Evolutionary conservation across 2,113 vertebrate species (phyloP), one percentile per base, ranked within the genome.

Genomic region (Anser brachyrhynchus): DNA sequence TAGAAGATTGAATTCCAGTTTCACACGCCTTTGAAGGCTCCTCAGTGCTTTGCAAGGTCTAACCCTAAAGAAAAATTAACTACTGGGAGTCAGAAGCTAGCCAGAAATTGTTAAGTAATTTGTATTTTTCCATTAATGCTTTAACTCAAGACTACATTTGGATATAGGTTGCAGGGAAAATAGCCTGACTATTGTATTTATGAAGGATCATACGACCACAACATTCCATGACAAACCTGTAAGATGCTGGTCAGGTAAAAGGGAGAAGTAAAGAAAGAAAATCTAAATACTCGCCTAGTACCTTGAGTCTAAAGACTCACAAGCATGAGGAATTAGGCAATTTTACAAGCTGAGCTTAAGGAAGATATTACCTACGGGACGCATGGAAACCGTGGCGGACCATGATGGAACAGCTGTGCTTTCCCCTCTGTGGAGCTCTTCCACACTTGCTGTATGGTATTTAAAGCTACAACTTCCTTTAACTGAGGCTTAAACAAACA

Each of bases 321-420:
- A 79, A 97, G 80, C 90, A 84, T 93, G 97, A 96, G 84, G 89
- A 97, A 96, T 64, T 64, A 52, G 69, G 75, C 86, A 95, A 92
- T 96, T 97, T 93, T 92, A 92, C 70, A 91, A 86, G 87, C 88
- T n/a, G 90, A 97, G 84, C 77, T 95, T 93, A 95, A 96, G 85
- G 96, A 90, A 95, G 92, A 95, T 90, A 95, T 13, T 87, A 91
- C 92, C 95, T 92, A 23, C 0, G 89, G 93, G 93, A 97, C n/a
- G 66, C 69, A 74, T 39, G 77, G 43, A 95, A 95, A 74, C 84
- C 90, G 87, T 92, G 96, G 93, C 0, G 1, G 95, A 84, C 83
- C 77, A 79, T 69, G 96, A 96, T 87, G 80, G 95, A 96, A 92
- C 90, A 97, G 91, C 96, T 94, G 91, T 82, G 84, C 70, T 86